Percentiles rank a stretch among this genome's conserved stretches.
Conservation (phyloP, 2,797 vertebrate species). For the Clarias platycephalus region DNA sequence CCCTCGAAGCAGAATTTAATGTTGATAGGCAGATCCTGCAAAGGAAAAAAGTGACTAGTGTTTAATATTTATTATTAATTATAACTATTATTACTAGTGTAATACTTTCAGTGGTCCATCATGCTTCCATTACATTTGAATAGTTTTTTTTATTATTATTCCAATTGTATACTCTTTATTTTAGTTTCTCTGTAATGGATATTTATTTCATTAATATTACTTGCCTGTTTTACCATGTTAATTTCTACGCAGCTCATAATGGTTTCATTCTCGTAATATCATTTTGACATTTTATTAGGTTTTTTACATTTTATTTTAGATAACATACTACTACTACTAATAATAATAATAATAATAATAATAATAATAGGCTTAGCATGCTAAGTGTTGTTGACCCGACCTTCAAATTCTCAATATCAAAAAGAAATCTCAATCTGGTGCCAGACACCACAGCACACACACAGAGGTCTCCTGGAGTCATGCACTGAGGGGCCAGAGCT, state of each 20-base stretch:
- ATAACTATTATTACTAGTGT: too few species aligned
- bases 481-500: too few species aligned
- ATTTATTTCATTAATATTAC: neutral
- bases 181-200: neutral
- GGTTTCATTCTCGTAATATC: neutral
- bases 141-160: neutral
- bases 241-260: too few species aligned
- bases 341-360: too few species aligned
- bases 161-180: neutral
- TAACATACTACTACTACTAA: too few species aligned
- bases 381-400: too few species aligned
- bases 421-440: too few species aligned
- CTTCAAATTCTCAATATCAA: too few species aligned
- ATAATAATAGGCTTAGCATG: too few species aligned
- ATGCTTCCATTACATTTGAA: neutral
- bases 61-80: neutral
- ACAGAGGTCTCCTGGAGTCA: too few species aligned
- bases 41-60: neutral
- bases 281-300: neutral
- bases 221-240: neutral
- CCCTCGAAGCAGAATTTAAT: constrained; percentile 96
- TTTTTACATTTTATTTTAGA: neutral
- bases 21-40: constrained; percentile 92
- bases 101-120: neutral
- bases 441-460: too few species aligned